Conservation (phyloP, 1,140 invertebrate species). For the Stratiolaelaps scimitus region DNA sequence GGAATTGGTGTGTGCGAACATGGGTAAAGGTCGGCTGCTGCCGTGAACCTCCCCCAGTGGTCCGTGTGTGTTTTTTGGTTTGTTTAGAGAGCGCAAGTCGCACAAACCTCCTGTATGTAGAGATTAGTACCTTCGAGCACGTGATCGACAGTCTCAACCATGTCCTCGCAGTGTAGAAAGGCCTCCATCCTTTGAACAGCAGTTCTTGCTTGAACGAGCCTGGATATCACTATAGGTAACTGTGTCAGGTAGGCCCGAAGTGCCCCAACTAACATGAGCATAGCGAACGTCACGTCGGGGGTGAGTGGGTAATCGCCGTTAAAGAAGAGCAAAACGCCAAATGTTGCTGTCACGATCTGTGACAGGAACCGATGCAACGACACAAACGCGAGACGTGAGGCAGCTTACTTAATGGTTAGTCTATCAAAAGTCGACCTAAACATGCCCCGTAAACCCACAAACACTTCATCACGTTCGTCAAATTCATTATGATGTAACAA, state of each 20-base stretch:
- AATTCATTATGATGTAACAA: no score
- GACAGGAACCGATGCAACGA: no score
- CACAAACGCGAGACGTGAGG: no score
- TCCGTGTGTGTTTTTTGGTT: no score
- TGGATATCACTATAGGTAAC: neutral
- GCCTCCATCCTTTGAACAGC: slow-evolving; percentile 12
- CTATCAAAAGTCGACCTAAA: no score
- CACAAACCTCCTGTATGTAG: slow-evolving; percentile 1
- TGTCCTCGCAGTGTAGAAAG: slow-evolving; percentile 1
- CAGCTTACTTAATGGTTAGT: no score
- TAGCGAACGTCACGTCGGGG: neutral
- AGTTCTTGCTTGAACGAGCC: slow-evolving; percentile 14
- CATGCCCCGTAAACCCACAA: no score
- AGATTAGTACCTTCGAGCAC: neutral
- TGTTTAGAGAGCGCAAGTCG: neutral
- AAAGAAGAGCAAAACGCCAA: neutral
- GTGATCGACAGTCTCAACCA: neutral
- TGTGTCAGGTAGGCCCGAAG: slow-evolving; percentile 10
- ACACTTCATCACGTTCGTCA: no score
- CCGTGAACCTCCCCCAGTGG: neutral
- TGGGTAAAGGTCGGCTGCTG: no score
- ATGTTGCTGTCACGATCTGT: slow-evolving; percentile 1
- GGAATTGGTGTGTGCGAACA: no score
- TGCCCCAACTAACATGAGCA: neutral
- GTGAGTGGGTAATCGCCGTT: neutral